Evolutionary conservation across 2,888 invertebrate species (phyloP).

Genomic region (Microdon myrmicae): DNA sequence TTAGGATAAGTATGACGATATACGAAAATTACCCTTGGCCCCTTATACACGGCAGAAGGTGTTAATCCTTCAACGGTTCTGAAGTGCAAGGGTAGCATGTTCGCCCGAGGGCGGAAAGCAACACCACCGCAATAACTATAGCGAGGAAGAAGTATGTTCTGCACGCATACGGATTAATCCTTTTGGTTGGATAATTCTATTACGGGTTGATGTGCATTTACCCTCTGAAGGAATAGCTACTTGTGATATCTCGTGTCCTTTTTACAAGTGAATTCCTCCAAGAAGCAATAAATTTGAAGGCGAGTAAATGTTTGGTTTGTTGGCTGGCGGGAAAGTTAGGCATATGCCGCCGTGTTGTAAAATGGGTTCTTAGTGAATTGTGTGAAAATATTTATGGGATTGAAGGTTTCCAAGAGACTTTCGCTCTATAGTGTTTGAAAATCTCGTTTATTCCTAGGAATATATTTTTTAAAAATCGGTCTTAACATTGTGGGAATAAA

Average conservation of each 20-base stretch:
- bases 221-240: neutral
- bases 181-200: slow-evolving; percentile 35
- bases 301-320: too few species aligned
- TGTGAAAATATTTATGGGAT: too few species aligned
- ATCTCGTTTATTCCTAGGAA: too few species aligned
- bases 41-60: slow-evolving; percentile 28
- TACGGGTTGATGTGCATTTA: slow-evolving; percentile 15
- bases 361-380: too few species aligned
- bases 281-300: too few species aligned
- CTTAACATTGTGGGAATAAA: too few species aligned
- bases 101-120: slow-evolving; percentile 30
- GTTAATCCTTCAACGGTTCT: slow-evolving; percentile 48
- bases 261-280: slow-evolving; percentile 21
- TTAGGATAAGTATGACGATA: slow-evolving; percentile 18
- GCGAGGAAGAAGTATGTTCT: slow-evolving; percentile 17
- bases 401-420: too few species aligned
- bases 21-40: slow-evolving; percentile 6
- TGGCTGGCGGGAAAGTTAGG: too few species aligned
- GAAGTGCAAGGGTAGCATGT: slow-evolving; percentile 28
- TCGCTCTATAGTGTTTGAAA: too few species aligned
- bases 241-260: slow-evolving; percentile 22
- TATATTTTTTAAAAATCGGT: too few species aligned
- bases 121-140: slow-evolving; percentile 44
- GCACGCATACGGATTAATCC: slow-evolving; percentile 24
- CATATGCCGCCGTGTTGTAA: too few species aligned